A percentile compares a stretch with the other conserved stretches of the same genome.
Conservation (phyloP, 2,113 vertebrate species). For the Cinclus cinclus region DNA sequence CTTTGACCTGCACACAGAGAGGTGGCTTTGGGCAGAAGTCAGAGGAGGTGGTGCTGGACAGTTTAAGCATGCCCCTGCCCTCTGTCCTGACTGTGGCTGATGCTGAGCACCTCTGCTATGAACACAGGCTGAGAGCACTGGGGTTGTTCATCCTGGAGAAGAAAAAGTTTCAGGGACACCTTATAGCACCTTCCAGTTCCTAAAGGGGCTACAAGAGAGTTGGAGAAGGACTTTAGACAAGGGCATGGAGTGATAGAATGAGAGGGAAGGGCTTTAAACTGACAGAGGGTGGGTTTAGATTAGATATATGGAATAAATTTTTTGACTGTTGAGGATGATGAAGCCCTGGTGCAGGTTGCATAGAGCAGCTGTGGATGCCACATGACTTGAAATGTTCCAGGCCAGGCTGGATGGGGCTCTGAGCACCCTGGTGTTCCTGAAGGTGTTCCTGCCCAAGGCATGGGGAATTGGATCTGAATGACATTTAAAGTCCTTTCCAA, state of each 20-base stretch:
- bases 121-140: not conserved
- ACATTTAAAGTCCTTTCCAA: not conserved
- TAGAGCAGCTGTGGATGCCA: not conserved
- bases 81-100: not conserved
- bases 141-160: not conserved
- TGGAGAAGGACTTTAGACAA: not conserved
- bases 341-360: not conserved
- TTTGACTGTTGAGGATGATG: not conserved
- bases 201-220: not conserved
- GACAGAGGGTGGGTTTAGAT: not conserved
- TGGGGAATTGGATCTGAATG: fast-evolving
- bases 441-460: fast-evolving
- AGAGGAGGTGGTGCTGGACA: not conserved
- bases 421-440: not conserved
- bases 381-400: not conserved
- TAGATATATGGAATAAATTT: not conserved
- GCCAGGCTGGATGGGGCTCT: not conserved
- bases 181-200: not conserved
- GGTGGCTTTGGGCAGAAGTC: not conserved
- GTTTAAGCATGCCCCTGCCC: fast-evolving
- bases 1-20: not conserved
- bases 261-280: not conserved
- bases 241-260: not conserved
- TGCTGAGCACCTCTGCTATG: not conserved
- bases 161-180: not conserved